These are phyloP conservation scores for Plagodis pulveraria DNA, from an alignment of 2,888 invertebrate genomes.

Conservation along the genomic window DNA sequence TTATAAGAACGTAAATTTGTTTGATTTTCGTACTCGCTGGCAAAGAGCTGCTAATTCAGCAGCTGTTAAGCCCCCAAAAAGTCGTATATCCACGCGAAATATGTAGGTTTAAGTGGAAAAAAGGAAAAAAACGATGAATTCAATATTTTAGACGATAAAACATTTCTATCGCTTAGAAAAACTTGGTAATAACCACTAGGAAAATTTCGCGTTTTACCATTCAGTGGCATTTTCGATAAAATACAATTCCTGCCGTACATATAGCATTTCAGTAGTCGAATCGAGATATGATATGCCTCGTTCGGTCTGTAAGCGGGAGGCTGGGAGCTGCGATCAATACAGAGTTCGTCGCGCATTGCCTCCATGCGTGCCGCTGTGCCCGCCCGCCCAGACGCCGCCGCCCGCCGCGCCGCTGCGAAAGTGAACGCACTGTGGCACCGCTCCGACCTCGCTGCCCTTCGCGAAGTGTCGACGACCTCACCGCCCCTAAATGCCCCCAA, in stretches of 20 bases:
- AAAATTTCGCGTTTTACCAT: constrained; percentile 36
- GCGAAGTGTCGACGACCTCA: constrained; percentile 79
- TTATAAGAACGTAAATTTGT: no score
- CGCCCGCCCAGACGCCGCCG: constrained; percentile 41
- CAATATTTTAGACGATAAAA: no score
- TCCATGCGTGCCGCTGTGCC: constrained; percentile 41
- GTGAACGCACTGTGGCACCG: constrained; percentile 76
- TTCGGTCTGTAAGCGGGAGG: constrained; percentile 53
- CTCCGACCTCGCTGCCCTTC: constrained; percentile 77
- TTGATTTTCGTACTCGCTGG: no score
- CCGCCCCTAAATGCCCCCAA: constrained; percentile 49
- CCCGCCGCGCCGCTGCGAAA: constrained; percentile 63
- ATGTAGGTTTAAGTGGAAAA: no score
- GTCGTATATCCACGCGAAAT: no score
- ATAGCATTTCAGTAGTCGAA: constrained; percentile 43
- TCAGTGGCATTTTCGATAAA: constrained; percentile 32
- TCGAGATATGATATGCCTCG: constrained; percentile 46
- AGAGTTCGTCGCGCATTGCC: constrained; percentile 47
- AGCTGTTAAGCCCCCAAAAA: no score
- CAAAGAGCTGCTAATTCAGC: no score
- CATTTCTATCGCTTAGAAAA: no score
- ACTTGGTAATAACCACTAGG: no score
- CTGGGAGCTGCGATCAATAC: constrained; percentile 79
- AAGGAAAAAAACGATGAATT: no score
- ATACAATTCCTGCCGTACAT: constrained; percentile 27